These are phyloP conservation scores for Phodopus roborovskii DNA, from an alignment of 2,113 vertebrate genomes.

Conservation along the genomic window DNA sequence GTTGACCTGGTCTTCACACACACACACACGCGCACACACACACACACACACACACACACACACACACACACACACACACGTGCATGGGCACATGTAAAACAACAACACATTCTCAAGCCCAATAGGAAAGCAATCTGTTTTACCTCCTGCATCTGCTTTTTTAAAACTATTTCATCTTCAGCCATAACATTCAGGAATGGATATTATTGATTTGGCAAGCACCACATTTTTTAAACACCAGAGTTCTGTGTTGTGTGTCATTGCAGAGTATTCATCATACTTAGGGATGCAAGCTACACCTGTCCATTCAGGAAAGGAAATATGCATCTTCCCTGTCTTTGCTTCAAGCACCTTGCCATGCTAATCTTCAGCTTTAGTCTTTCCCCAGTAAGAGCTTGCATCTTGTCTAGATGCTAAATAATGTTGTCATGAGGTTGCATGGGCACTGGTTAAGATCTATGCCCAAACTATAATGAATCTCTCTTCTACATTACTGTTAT, in stretches of 20 bases:
- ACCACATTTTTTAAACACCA: not conserved
- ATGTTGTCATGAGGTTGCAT: constrained; percentile 81
- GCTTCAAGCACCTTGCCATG: constrained; percentile 9
- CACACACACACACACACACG: not conserved
- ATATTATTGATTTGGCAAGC: constrained; percentile 55
- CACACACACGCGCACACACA: no score
- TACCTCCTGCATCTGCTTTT: constrained; percentile 10
- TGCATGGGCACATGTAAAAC: not conserved
- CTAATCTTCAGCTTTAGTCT: constrained; percentile 61
- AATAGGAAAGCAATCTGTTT: not conserved
- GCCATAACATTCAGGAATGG: constrained; percentile 27
- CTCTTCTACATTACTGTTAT: constrained; percentile 76
- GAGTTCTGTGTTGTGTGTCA: not conserved
- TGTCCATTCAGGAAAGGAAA: constrained; percentile 45
- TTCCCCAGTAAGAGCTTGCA: constrained; percentile 71
- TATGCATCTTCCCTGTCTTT: not conserved
- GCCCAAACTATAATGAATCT: constrained; percentile 84
- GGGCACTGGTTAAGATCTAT: constrained; percentile 81
- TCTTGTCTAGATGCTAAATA: constrained; percentile 82
- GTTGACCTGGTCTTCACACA: not conserved
- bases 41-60: not conserved
- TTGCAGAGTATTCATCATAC: not conserved
- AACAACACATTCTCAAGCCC: not conserved
- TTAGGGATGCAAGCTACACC: not conserved
- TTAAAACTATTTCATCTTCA: constrained; percentile 10